A percentile compares a stretch with the other conserved stretches of the same genome.
These are phyloP conservation scores for Phorcus lineatus DNA, from an alignment of 2,888 invertebrate genomes.

Conservation along the genomic window DNA sequence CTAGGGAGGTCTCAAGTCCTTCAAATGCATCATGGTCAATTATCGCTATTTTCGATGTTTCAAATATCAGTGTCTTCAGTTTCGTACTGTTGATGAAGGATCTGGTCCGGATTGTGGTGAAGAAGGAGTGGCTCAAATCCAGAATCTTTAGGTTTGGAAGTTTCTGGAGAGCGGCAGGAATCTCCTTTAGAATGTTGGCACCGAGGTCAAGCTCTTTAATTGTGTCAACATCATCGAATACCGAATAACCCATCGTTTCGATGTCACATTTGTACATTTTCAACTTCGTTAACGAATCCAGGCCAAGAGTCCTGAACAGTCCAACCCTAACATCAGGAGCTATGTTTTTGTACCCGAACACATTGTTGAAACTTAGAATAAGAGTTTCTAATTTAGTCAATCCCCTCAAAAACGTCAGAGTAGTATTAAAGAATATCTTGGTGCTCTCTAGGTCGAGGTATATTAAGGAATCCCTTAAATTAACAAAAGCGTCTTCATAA, in stretches of 20 bases:
- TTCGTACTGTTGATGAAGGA: neutral
- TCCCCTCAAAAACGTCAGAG: neutral
- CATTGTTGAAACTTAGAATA: slow-evolving; percentile 11
- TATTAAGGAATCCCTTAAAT: neutral
- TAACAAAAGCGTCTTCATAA: neutral
- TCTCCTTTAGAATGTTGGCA: neutral
- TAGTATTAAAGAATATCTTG: neutral
- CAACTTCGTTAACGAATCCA: neutral
- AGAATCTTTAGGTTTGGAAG: neutral
- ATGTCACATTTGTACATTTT: slow-evolving; percentile 8
- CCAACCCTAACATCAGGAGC: neutral
- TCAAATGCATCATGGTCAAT: neutral
- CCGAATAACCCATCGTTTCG: neutral
- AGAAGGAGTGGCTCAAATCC: neutral
- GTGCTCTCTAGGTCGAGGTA: neutral
- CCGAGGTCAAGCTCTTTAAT: neutral
- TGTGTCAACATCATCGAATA: neutral
- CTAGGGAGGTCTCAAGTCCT: neutral
- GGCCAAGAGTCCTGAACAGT: neutral
- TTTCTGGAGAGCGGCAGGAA: neutral
- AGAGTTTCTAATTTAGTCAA: neutral
- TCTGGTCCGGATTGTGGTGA: neutral
- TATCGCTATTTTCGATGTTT: neutral
- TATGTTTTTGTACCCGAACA: neutral
- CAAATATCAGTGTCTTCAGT: neutral